Conservation (phyloP, 2,113 vertebrate genomes). For the Plecotus auritus region DNA sequence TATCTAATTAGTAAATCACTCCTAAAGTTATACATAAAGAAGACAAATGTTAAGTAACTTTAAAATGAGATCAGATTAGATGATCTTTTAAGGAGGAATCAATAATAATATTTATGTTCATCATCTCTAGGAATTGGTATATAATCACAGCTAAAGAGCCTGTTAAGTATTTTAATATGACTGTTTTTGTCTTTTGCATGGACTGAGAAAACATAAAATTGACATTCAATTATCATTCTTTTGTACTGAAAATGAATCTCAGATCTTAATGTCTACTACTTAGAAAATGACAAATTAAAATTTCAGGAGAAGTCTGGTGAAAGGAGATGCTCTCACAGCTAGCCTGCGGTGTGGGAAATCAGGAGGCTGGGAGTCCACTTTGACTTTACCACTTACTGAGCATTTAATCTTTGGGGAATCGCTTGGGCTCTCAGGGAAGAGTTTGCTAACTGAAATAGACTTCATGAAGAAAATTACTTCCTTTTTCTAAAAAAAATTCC, state of each 20-base stretch:
- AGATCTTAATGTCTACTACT: constrained; percentile 21
- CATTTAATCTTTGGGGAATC: not conserved
- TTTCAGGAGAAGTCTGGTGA: not conserved
- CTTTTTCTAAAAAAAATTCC: not conserved
- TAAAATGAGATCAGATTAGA: constrained; percentile 22
- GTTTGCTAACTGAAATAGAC: not conserved
- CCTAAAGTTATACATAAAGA: not conserved
- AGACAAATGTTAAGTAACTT: constrained; percentile 36
- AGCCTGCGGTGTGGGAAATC: not conserved
- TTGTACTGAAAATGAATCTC: constrained; percentile 29
- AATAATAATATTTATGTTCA: constrained; percentile 29
- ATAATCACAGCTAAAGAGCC: constrained; percentile 8
- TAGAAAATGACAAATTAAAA: constrained; percentile 43
- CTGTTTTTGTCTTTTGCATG: constrained; percentile 10
- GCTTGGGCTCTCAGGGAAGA: not conserved
- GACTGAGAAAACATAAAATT: not conserved
- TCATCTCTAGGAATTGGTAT: constrained; percentile 3
- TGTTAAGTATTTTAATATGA: constrained; percentile 32
- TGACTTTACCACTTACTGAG: not conserved
- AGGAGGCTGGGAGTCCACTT: not conserved
- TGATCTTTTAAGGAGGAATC: constrained; percentile 42
- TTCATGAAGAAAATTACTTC: not conserved
- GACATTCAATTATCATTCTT: constrained; percentile 37
- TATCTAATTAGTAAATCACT: constrained; percentile 36
- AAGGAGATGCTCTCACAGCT: not conserved